Evolutionary conservation across 2,888 invertebrate genomes (phyloP).

Genomic region (Mythimna pallens): DNA sequence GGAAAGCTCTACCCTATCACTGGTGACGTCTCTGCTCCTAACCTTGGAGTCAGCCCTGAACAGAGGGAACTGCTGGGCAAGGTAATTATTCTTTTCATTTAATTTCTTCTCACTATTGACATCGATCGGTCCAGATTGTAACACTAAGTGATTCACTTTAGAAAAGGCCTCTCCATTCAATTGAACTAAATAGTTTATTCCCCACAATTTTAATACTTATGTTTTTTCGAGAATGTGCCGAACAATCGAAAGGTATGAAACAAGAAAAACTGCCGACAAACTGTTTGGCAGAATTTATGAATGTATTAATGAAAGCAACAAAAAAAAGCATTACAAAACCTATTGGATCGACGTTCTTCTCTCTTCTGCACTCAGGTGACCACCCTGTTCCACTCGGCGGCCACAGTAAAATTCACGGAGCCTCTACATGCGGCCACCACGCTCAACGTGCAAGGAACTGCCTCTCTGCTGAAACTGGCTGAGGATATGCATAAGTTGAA

Average conservation of each 20-base stretch:
- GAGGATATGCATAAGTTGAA: conserved; percentile 94
- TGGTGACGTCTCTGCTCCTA: conserved; percentile 94
- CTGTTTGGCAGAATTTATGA: no score
- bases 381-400: conserved; percentile 98
- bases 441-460: conserved; percentile 97
- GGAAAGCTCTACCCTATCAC: conserved; percentile 93
- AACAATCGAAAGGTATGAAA: no score
- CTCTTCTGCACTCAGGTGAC: conserved; percentile 88
- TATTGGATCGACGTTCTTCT: not conserved
- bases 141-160: no score
- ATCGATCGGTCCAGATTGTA: no score
- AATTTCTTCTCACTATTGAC: no score
- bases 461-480: conserved; percentile 95
- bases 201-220: no score
- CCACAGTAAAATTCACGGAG: conserved; percentile 98
- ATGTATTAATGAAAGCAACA: no score
- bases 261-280: no score
- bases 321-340: no score
- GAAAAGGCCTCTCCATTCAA: no score
- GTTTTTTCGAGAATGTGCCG: no score
- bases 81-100: not conserved
- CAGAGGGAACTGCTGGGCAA: conserved; percentile 92
- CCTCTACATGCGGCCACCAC: conserved; percentile 96
- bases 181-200: no score
- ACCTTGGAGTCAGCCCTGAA: conserved; percentile 92